Conservation (phyloP, 2,797 vertebrate genomes). For the Hippoglossus hippoglossus region DNA sequence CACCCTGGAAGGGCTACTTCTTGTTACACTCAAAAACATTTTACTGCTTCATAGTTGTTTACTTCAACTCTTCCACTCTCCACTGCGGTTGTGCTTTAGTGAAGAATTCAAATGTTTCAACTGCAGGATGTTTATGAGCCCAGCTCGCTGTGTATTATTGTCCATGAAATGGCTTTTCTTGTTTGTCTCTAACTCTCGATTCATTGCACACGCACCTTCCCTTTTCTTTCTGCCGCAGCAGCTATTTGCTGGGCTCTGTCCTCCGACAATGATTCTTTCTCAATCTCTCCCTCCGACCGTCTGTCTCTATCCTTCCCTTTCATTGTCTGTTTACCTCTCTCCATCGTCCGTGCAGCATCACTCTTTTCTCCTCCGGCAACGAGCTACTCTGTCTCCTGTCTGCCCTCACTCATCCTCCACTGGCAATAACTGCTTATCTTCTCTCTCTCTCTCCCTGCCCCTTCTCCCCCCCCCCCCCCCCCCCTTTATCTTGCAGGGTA, state of each 20-base stretch:
- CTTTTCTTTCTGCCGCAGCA: conserved; percentile 26
- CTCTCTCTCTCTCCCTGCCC: conserved; percentile 1
- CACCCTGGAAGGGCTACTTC: neutral
- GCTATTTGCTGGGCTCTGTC: conserved; percentile 56
- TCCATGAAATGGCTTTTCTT: conserved; percentile 53
- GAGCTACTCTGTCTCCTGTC: conserved; percentile 55
- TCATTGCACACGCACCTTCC: conserved; percentile 40
- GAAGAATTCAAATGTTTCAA: conserved; percentile 25
- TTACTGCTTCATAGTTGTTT: conserved; percentile 24
- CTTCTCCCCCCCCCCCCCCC: neutral
- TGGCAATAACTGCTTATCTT: conserved; percentile 73
- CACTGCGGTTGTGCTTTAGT: conserved; percentile 16
- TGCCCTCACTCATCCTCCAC: conserved; percentile 56
- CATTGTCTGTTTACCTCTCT: conserved; percentile 77
- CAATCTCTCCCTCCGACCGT: conserved; percentile 43
- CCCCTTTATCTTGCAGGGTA: conserved; percentile 86
- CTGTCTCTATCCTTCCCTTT: conserved; percentile 71
- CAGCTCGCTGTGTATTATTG: conserved; percentile 45
- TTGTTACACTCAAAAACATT: conserved; percentile 4
- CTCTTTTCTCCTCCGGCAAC: conserved; percentile 70
- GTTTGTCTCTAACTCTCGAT: conserved; percentile 40
- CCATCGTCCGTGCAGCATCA: conserved; percentile 68
- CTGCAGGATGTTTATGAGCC: conserved; percentile 41
- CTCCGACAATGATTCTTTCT: conserved; percentile 66
- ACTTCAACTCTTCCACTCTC: conserved; percentile 26